These are phyloP conservation scores for Brachionus angularis DNA, from an alignment of 1,140 invertebrate genomes.

Conservation along the genomic window DNA sequence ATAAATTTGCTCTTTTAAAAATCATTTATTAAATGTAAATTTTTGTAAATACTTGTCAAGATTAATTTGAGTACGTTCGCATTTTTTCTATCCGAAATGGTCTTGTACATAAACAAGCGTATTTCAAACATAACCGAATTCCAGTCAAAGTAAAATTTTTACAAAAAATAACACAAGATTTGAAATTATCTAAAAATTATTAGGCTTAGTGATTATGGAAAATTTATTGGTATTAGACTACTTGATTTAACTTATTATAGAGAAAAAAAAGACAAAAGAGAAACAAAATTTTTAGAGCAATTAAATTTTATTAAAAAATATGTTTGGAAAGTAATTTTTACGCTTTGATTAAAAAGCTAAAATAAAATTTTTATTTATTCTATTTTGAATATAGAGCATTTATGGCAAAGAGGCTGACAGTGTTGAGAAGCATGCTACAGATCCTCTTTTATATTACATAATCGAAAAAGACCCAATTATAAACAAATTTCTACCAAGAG, in stretches of 20 bases:
- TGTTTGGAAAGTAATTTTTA: slow-evolving; percentile 78
- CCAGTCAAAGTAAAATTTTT: slow-evolving; percentile 72
- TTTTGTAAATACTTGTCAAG: slow-evolving; percentile 56
- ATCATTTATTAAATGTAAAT: neutral
- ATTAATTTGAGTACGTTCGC: slow-evolving; percentile 82
- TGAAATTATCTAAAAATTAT: slow-evolving; percentile 42
- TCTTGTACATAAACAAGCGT: slow-evolving; percentile 94
- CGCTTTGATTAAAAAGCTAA: neutral
- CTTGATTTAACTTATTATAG: slow-evolving; percentile 87
- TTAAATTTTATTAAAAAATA: slow-evolving; percentile 90
- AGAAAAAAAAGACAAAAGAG: slow-evolving; percentile 86
- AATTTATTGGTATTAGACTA: slow-evolving; percentile 85
- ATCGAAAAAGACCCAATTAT: slow-evolving; percentile 96
- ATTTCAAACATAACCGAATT: slow-evolving; percentile 87
- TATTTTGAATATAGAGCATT: slow-evolving; percentile 5
- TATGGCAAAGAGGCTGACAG: slow-evolving; percentile 44
- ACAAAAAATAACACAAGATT: neutral
- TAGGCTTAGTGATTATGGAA: slow-evolving; percentile 84
- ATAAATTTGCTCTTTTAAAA: neutral
- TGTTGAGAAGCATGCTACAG: slow-evolving; percentile 30
- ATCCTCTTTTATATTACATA: slow-evolving; percentile 72
- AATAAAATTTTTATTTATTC: neutral
- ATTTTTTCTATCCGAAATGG: slow-evolving; percentile 90
- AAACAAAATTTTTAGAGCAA: slow-evolving; percentile 90
- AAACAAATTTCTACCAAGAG: slow-evolving; percentile 69